A percentile compares a stretch with the other conserved stretches of the same genome.
phyloP scores from a whole-genome alignment of 1,140 invertebrate genomes.

The Venturia canescens region DNA sequence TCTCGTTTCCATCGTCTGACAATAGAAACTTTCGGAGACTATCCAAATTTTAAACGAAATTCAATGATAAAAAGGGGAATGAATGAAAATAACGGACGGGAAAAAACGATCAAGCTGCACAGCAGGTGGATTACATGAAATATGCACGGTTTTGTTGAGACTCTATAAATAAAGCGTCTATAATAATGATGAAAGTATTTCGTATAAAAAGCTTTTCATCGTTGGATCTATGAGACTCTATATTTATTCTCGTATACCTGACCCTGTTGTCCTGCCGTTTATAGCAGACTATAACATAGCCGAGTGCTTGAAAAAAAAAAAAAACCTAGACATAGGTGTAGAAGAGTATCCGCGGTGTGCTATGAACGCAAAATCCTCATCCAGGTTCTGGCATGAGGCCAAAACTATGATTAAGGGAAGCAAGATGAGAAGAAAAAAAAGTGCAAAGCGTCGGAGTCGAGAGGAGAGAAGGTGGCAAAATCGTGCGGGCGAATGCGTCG shows the following conservation, averaged over 20 bases:
- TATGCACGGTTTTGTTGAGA: too few species aligned
- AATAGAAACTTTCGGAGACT: too few species aligned
- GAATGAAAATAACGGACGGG: too few species aligned
- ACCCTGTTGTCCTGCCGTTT: slow-evolving; percentile 21
- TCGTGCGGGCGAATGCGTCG: slow-evolving; percentile 10
- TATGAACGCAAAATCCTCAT: slow-evolving; percentile 19
- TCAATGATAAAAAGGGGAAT: background rate
- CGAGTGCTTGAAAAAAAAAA: background rate
- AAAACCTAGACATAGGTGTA: background rate
- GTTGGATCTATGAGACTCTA: background rate
- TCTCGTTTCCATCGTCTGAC: too few species aligned
- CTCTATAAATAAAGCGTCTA: background rate
- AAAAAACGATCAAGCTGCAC: background rate
- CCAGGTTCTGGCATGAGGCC: slow-evolving; percentile 30
- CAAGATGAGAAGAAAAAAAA: slow-evolving; percentile 5
- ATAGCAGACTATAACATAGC: slow-evolving; percentile 1
- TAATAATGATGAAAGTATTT: background rate
- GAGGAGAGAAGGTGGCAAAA: slow-evolving; percentile 33
- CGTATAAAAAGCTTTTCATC: slow-evolving; percentile 2
- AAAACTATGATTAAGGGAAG: slow-evolving; percentile 36
- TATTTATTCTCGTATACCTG: slow-evolving; percentile 27
- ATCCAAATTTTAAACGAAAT: too few species aligned
- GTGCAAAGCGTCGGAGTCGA: background rate
- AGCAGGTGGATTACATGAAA: too few species aligned
- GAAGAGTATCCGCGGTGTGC: background rate